phyloP scores from a whole-genome alignment of 2,113 vertebrate genomes.

The Myxocyprinus asiaticus region DNA sequence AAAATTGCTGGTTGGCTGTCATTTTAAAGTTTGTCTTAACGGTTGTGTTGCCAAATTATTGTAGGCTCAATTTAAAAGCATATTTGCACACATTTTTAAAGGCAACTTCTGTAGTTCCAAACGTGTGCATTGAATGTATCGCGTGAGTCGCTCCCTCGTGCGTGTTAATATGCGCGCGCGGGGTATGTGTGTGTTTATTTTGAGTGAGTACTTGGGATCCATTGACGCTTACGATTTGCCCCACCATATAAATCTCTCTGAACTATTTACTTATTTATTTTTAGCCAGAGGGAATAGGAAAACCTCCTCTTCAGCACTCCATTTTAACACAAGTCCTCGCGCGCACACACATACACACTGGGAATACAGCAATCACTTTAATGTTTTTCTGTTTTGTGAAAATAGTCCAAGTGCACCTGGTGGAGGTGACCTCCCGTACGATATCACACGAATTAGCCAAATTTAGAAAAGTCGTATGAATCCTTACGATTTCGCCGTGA shows the following conservation, averaged over 20 bases:
- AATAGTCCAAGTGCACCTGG: constrained; percentile 54
- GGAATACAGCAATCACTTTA: constrained; percentile 32
- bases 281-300: constrained; percentile 57
- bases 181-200: constrained; percentile 35
- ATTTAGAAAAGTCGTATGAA: neutral
- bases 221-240: constrained; percentile 20
- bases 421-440: constrained; percentile 45
- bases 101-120: neutral
- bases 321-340: constrained; percentile 35
- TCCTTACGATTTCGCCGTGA: no score
- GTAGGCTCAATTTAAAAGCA: neutral
- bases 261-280: constrained; percentile 56
- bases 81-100: neutral
- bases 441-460: constrained; percentile 12
- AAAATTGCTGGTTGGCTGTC: no score
- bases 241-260: constrained; percentile 61
- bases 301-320: constrained; percentile 58
- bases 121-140: constrained; percentile 8
- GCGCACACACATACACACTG: constrained; percentile 32
- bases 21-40: no score
- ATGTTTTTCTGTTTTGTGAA: constrained; percentile 47
- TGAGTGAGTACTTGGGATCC: constrained; percentile 20
- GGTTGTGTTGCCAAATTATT: no score
- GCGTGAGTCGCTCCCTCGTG: constrained; percentile 28
- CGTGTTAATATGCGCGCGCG: no score